phyloP scores from a whole-genome alignment of 2,888 invertebrate species.

The Tetragonula carbonaria region DNA sequence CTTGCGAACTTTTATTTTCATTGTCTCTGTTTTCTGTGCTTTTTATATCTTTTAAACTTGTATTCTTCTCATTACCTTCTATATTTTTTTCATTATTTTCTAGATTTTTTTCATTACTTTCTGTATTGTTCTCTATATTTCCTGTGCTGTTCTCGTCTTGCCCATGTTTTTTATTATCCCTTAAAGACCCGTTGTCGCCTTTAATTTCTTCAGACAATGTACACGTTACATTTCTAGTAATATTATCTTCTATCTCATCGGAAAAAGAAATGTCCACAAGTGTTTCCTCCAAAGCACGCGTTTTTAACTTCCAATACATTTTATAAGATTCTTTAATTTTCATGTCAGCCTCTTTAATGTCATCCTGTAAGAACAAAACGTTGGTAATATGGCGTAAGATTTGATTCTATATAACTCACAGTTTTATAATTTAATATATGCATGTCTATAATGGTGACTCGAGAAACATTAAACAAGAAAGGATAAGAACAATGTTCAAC shows the following conservation, averaged over 20 bases:
- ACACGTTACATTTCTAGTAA: constrained; percentile 49
- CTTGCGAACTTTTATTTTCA: constrained; percentile 66
- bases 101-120: not conserved
- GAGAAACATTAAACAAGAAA: not conserved
- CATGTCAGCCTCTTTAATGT: constrained; percentile 91
- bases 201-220: constrained; percentile 69
- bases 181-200: constrained; percentile 38
- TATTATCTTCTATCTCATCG: constrained; percentile 75
- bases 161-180: not conserved
- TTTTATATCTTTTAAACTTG: constrained; percentile 58
- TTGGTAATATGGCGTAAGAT: not conserved
- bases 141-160: too few relatives aligned
- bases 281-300: constrained; percentile 89
- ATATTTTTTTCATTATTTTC: constrained; percentile 60
- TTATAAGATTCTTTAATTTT: constrained; percentile 92
- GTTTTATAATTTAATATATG: not conserved
- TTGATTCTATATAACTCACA: not conserved
- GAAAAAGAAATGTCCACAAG: constrained; percentile 86
- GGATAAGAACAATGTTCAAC: not conserved
- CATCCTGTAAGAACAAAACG: constrained; percentile 85
- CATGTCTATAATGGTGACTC: not conserved
- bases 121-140: too few relatives aligned
- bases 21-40: constrained; percentile 57
- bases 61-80: constrained; percentile 39
- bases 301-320: constrained; percentile 92